Conservation (phyloP, 2,888 invertebrate species). For the Parelbella ahira region DNA sequence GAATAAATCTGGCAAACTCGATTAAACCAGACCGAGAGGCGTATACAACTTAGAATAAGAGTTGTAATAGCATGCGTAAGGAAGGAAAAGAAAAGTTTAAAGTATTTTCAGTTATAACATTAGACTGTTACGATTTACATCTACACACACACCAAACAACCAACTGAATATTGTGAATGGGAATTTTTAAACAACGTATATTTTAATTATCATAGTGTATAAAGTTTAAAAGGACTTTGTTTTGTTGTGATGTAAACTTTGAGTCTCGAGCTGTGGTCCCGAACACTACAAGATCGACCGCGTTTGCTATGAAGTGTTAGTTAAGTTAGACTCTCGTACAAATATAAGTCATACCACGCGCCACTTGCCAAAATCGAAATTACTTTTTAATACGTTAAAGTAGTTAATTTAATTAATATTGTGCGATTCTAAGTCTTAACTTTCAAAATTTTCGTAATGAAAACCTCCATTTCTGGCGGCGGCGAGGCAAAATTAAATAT, state of each 20-base stretch:
- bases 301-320: conserved; percentile 13
- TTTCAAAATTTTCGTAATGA: conserved; percentile 17
- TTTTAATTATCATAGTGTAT: no score
- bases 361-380: conserved; percentile 35
- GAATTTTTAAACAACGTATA: no score
- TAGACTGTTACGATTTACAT: no score
- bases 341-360: conserved; percentile 44
- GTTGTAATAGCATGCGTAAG: not conserved
- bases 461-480: conserved; percentile 2
- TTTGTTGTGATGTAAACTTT: conserved; percentile 7
- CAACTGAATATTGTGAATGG: conserved; percentile 8
- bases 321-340: conserved; percentile 6
- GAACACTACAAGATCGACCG: conserved; percentile 27
- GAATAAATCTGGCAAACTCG: conserved; percentile 18
- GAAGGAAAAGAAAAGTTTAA: not conserved
- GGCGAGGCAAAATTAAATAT: not conserved
- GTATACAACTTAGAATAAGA: no score
- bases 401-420: conserved; percentile 17
- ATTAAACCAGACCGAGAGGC: conserved; percentile 11
- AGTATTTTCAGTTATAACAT: no score
- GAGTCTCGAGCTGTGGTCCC: conserved; percentile 31
- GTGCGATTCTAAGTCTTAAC: conserved; percentile 22
- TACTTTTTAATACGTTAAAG: conserved; percentile 14
- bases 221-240: no score
- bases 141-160: no score